These are phyloP conservation scores for Aphelocoma californica DNA, from an alignment of 2,797 vertebrate species.

Conservation along the genomic window DNA sequence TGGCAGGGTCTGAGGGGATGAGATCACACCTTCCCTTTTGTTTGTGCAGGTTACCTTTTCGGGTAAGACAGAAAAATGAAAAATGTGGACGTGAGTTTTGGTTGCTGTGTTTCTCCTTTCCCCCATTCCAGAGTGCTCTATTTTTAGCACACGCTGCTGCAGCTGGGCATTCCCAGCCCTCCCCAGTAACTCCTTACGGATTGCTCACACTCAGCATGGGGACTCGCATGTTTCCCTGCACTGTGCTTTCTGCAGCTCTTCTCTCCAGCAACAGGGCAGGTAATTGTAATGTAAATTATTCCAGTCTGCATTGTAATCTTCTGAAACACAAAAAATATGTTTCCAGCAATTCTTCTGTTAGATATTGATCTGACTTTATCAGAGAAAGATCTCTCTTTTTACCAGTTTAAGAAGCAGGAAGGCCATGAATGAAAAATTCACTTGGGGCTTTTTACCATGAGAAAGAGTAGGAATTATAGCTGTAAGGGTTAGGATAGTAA, in stretches of 20 bases:
- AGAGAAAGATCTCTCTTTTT: background rate
- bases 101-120: background rate
- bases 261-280: background rate
- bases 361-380: background rate
- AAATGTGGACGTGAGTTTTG: background rate
- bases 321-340: background rate
- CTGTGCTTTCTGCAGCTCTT: background rate
- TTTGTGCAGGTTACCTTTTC: background rate
- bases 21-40: background rate
- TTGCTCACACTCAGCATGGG: background rate
- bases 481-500: background rate
- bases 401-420: background rate
- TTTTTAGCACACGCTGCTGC: background rate
- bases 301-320: background rate
- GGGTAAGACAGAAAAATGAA: background rate
- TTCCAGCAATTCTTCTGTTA: background rate
- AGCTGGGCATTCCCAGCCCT: background rate
- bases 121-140: background rate
- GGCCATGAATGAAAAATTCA: background rate
- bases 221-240: background rate
- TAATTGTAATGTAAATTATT: conserved; percentile 29
- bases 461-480: background rate
- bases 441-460: background rate
- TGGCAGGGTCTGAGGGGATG: background rate
- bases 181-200: accelerated